These are phyloP conservation scores for Sesia apiformis DNA, from an alignment of 2,888 invertebrate species.

Conservation along the genomic window DNA sequence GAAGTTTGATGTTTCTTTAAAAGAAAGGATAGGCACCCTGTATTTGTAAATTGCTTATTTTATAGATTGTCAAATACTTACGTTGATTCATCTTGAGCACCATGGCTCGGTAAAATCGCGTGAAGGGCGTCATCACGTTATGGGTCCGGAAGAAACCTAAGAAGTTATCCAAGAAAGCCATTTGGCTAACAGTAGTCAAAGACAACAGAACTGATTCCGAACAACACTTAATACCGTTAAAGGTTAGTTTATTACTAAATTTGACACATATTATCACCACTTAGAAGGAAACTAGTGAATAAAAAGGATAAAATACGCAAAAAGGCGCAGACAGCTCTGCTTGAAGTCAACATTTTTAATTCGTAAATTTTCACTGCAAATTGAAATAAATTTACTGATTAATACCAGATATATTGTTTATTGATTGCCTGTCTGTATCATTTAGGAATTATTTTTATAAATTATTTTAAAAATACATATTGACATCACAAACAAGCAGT, in stretches of 20 bases:
- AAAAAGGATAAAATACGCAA: slow-evolving; percentile 13
- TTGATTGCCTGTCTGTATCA: too few species aligned
- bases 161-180: slow-evolving; percentile 39
- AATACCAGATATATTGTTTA: background rate
- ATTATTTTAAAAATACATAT: too few species aligned
- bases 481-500: too few species aligned
- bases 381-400: slow-evolving; percentile 6
- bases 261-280: slow-evolving; percentile 71
- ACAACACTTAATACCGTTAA: slow-evolving; percentile 26
- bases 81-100: slow-evolving; percentile 67
- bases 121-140: slow-evolving; percentile 57
- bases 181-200: slow-evolving; percentile 9
- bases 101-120: slow-evolving; percentile 60
- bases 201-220: background rate
- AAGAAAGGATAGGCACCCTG: too few species aligned
- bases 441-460: too few species aligned
- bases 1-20: too few species aligned
- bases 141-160: slow-evolving; percentile 37
- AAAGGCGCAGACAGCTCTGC: background rate
- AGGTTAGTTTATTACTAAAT: slow-evolving; percentile 52
- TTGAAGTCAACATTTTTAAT: background rate
- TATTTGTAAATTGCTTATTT: too few species aligned
- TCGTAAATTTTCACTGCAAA: too few species aligned
- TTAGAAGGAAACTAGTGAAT: slow-evolving; percentile 12
- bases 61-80: slow-evolving; percentile 25